Conservation (phyloP, 2,888 invertebrate genomes). For the Endomychus coccineus region DNA sequence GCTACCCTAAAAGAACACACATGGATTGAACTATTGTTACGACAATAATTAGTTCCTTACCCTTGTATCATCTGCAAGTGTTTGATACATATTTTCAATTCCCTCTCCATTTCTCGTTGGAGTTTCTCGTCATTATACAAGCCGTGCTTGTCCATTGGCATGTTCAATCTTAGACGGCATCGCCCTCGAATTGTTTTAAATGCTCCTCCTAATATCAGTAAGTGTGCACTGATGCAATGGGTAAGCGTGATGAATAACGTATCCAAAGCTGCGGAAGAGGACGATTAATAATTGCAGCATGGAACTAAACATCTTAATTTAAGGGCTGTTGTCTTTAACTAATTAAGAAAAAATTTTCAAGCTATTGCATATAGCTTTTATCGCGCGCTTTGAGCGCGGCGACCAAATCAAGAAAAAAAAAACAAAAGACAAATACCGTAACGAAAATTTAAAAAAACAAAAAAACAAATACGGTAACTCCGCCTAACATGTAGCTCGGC, state of each 20-base stretch:
- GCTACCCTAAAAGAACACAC: constrained; percentile 17
- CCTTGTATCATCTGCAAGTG: constrained; percentile 23
- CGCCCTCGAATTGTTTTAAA: not conserved
- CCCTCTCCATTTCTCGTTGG: constrained; percentile 18
- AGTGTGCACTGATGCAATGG: not conserved
- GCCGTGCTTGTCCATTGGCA: not conserved
- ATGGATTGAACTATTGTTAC: not conserved
- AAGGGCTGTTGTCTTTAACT: not conserved
- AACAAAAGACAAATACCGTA: too few relatives aligned
- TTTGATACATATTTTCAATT: constrained; percentile 22
- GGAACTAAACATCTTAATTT: not conserved
- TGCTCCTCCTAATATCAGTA: not conserved
- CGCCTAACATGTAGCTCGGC: too few relatives aligned
- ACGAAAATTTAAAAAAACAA: too few relatives aligned
- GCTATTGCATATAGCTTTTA: too few relatives aligned
- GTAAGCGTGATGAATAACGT: not conserved
- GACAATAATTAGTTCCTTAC: constrained; percentile 13
- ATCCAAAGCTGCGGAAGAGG: not conserved
- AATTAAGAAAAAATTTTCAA: too few relatives aligned
- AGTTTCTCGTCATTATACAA: constrained; percentile 6
- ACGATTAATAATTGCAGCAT: not conserved
- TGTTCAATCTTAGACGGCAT: not conserved
- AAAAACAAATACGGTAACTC: too few relatives aligned
- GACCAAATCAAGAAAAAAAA: too few relatives aligned
- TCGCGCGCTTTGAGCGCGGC: too few relatives aligned